phyloP scores from a whole-genome alignment of 2,888 invertebrate genomes.

The Hipparchia sbordonii region DNA sequence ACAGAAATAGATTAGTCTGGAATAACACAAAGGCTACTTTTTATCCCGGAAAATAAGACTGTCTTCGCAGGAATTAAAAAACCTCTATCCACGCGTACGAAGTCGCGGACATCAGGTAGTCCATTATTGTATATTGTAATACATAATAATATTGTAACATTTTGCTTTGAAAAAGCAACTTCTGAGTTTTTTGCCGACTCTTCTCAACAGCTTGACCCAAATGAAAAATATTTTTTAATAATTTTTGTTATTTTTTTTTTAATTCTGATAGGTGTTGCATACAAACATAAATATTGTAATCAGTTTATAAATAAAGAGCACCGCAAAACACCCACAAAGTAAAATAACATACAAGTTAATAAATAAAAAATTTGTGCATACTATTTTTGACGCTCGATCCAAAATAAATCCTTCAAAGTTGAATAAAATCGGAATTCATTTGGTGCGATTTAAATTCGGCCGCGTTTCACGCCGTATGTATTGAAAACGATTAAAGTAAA shows the following conservation, averaged over 20 bases:
- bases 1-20: too few species aligned
- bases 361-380: constrained; percentile 12
- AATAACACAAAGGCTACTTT: too few species aligned
- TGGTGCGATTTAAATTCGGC: constrained; percentile 2
- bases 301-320: background rate
- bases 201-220: too few species aligned
- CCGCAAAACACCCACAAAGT: background rate
- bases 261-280: background rate
- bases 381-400: constrained; percentile 5
- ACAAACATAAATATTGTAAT: background rate
- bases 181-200: too few species aligned
- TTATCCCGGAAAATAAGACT: too few species aligned
- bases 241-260: background rate
- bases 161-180: too few species aligned
- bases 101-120: too few species aligned
- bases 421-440: constrained; percentile 12
- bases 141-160: too few species aligned
- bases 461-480: background rate
- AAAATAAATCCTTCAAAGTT: constrained; percentile 13
- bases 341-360: background rate
- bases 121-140: too few species aligned
- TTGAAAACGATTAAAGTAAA: background rate
- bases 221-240: too few species aligned
- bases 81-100: too few species aligned
- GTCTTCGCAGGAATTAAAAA: too few species aligned